Percentiles rank a stretch among this genome's conserved stretches.
phyloP scores from a whole-genome alignment of 2,113 vertebrate species.

The Hippocampus abdominalis region DNA sequence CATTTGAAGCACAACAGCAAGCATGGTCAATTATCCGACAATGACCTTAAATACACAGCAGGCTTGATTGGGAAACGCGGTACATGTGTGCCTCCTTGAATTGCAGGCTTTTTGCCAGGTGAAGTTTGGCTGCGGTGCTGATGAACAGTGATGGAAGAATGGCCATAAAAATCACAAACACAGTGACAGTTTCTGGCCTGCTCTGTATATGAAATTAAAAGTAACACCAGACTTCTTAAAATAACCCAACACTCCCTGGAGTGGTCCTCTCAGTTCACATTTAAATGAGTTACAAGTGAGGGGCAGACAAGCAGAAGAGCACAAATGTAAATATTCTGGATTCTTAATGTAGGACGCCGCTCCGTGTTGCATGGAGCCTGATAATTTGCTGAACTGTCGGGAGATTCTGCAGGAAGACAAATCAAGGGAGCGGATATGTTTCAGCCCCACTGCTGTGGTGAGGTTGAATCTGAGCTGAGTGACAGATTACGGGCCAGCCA shows the following conservation, averaged over 20 bases:
- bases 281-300: constrained; percentile 24
- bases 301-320: constrained; percentile 7
- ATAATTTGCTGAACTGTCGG: constrained; percentile 49
- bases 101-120: constrained; percentile 44
- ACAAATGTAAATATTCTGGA: constrained; percentile 6
- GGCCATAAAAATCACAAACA: constrained; percentile 15
- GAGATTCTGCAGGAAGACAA: constrained; percentile 36
- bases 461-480: constrained; percentile 62
- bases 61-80: too few species aligned
- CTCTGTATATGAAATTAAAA: background rate
- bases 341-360: constrained; percentile 27
- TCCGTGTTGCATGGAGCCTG: constrained; percentile 30
- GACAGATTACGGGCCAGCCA: constrained; percentile 71
- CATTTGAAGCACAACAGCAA: too few species aligned
- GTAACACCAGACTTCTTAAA: constrained; percentile 23
- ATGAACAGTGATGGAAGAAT: constrained; percentile 19
- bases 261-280: constrained; percentile 16
- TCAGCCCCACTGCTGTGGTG: constrained; percentile 35
- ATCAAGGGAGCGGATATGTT: constrained; percentile 40
- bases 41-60: too few species aligned
- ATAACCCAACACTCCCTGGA: constrained; percentile 10
- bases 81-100: constrained; percentile 5
- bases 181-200: background rate
- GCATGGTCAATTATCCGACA: too few species aligned
- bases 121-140: constrained; percentile 24